phyloP scores from a whole-genome alignment of 2,113 vertebrate species.

The Progne subis region DNA sequence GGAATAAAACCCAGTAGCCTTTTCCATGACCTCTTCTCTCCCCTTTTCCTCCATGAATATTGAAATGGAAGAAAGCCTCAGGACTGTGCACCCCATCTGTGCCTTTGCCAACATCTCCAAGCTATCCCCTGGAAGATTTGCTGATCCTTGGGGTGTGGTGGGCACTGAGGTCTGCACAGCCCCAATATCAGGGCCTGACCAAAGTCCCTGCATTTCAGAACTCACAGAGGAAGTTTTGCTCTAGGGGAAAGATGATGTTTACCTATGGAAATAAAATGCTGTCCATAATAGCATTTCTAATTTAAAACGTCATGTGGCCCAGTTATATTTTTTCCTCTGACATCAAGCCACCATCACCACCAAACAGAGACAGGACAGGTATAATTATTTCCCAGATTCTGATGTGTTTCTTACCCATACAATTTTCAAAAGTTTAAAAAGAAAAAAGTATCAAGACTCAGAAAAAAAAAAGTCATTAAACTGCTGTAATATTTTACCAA shows the following conservation, averaged over 20 bases:
- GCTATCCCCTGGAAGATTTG: rapidly evolving
- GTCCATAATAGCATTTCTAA: neutral
- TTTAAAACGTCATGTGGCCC: neutral
- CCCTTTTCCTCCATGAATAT: rapidly evolving
- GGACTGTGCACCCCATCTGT: too few relatives aligned
- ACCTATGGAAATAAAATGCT: neutral
- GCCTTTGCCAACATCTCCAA: rapidly evolving
- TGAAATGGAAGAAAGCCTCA: neutral
- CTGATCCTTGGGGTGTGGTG: neutral
- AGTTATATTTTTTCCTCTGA: neutral
- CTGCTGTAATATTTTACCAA: neutral
- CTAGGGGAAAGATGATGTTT: neutral
- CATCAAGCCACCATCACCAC: neutral
- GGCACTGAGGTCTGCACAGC: neutral
- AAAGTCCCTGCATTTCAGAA: neutral
- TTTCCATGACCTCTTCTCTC: neutral
- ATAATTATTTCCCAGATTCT: neutral
- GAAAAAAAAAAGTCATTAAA: neutral
- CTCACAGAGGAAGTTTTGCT: neutral
- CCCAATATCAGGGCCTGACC: rapidly evolving
- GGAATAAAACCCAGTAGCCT: neutral
- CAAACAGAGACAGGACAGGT: neutral
- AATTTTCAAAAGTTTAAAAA: neutral
- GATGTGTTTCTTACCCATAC: neutral
- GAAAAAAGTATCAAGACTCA: neutral